Base-by-base conservation (phyloP, 1,140 invertebrate species). In the Phymastichus coffea region DNA sequence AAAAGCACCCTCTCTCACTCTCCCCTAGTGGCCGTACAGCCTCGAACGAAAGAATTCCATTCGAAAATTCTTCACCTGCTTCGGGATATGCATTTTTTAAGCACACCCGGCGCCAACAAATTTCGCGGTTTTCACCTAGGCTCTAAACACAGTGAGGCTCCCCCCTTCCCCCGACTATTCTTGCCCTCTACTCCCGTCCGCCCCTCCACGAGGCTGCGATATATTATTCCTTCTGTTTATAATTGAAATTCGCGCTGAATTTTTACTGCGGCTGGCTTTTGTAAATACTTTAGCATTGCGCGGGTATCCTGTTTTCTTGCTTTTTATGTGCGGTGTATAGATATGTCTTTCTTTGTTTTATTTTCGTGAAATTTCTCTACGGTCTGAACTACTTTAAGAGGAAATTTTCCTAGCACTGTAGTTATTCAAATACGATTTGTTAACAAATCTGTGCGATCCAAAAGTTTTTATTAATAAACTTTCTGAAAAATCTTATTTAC, bases 1-100 rank as follows among this genome's bases (percentile, higher is more conserved):
- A 43, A 43, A 43, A 19, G 30, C 7, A 41, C 23, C 30, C 38
- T 49, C 35, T 30, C 35, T 49, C 37, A 6, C 37, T 49, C 19
- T n/a, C n/a, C 37, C 15, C 37, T 4, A 33, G 6, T 8, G 26
- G 22, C 38, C 25, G 6, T 15, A n/a, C 38, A 6, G 17, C 20
- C 49, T 28, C 49, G 33, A 28, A 47, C 41, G 37, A 22, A 55
- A 51, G 58, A 54, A 61, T 61, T 60, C 57, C 51, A 60, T 60
- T 61, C 52, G 59, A 37, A 56, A 55, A 61, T 61, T 61, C 59
- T 55, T 56, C 59, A 49, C 44, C 46, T 43, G 46, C n/a, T 49
- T 61, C 19, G 6, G 52, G 51, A 51, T 51, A 56, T 61, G 40
- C 44, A 61, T 61, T 61, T 61, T 61, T 61, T 56, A 55, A 22